Evolutionary conservation across 2,113 vertebrate species (phyloP).

Genomic region (Galemys pyrenaicus): DNA sequence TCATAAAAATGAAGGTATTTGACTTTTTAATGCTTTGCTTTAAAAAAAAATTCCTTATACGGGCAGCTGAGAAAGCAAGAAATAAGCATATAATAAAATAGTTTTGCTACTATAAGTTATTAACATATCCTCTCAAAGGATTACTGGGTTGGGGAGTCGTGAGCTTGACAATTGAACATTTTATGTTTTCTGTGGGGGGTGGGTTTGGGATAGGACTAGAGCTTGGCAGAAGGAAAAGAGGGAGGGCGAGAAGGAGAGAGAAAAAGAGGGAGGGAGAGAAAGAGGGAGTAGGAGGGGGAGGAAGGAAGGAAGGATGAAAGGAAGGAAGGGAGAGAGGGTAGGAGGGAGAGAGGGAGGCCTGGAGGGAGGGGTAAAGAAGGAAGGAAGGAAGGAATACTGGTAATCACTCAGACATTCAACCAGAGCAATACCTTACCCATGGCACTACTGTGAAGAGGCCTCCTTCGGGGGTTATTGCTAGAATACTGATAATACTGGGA

Average conservation of each 20-base stretch:
- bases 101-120: neutral
- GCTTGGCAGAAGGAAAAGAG: neutral
- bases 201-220: neutral
- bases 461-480: conserved; percentile 93
- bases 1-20: neutral
- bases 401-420: neutral
- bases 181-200: neutral
- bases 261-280: neutral
- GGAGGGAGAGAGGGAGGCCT: neutral
- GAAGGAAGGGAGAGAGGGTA: neutral
- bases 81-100: neutral
- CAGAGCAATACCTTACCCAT: conserved; percentile 90
- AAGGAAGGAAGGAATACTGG: neutral
- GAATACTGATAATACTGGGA: conserved; percentile 97
- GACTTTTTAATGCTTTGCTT: conserved; percentile 3
- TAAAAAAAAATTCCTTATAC: neutral
- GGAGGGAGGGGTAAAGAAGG: neutral
- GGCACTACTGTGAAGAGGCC: conserved; percentile 91
- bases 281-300: neutral
- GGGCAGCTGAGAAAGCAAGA: conserved; percentile 36
- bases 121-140: neutral
- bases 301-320: neutral
- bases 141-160: neutral
- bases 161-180: neutral
- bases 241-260: neutral